Conservation (phyloP, 2,113 vertebrate species). For the Daboia siamensis region DNA sequence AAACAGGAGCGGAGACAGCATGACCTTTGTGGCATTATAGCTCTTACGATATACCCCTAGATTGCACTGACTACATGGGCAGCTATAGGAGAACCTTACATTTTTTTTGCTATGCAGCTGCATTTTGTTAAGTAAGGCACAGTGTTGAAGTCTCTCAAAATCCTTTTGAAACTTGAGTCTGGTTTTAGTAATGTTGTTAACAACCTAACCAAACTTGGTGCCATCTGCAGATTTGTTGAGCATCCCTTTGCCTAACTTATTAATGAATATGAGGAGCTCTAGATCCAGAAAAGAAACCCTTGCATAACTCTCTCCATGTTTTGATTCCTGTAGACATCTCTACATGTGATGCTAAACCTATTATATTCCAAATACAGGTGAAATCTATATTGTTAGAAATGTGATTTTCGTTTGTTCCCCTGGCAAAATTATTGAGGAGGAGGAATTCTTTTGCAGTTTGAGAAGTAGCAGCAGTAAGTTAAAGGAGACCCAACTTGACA, state of each 20-base stretch:
- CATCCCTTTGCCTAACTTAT: not conserved
- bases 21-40: not conserved
- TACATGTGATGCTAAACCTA: not conserved
- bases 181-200: not conserved
- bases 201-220: not conserved
- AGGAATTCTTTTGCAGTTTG: not conserved
- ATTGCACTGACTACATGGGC: not conserved
- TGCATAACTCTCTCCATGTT: not conserved
- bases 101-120: not conserved
- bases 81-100: not conserved
- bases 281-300: not conserved
- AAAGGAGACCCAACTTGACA: not conserved
- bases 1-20: no score
- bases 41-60: not conserved
- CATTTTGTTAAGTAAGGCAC: not conserved
- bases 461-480: not conserved
- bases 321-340: not conserved
- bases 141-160: not conserved
- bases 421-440: not conserved
- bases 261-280: not conserved
- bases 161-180: not conserved
- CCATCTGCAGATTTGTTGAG: not conserved
- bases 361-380: not conserved
- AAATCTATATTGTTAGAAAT: not conserved
- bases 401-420: not conserved